Evolutionary conservation across 2,797 vertebrate genomes (phyloP), one percentile per base, ranked within the genome.

Genomic region (Sarcophilus harrisii): DNA sequence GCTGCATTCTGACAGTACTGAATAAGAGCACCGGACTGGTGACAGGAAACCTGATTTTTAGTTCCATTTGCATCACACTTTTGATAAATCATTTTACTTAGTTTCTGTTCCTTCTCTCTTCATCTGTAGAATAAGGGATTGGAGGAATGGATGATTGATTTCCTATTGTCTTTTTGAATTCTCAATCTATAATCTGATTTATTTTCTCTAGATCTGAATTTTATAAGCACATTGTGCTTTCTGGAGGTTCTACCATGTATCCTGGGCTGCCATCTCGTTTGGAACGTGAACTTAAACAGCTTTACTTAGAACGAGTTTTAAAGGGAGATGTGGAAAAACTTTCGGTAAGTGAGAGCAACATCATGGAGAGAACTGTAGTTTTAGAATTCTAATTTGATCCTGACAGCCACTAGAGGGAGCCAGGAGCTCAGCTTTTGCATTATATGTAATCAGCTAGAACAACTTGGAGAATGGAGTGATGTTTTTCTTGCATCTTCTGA

Each of bases 311-410:
- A 98, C 99, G 99, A 54, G 99, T 99, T 96, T 99, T 99, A 92
- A 99, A 99, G 97, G 99, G 99, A 96, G 99, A 99, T 0, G 99
- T 99, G 97, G 99, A 99, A 97, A 99, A 99, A 95, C 99, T 99
- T 95, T 99, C 99, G 98, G 99, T 99, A 98, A 99, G 99, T 98
- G 92, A 4, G 14, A 90, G 45, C 97, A 96, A 0, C 97, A 94
- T 59, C 27, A 90, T 94, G 52, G 92, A 32, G 62, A 16, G 66
- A 96, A 62, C 16, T 18, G 14, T 45, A 16, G 57, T 93, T 95
- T 95, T 49, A 92, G 94, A 94, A 90, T 12, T 29, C 49, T 90
- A 29, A 60, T 55, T 55, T 55, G 10, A 58, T 95, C 91, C 81
- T 38, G 54, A 38, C 94, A 59, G 29, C 98, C 99, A 97, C 98